Conservation (phyloP, 2,113 vertebrate species). For the Plectropomus leopardus region DNA sequence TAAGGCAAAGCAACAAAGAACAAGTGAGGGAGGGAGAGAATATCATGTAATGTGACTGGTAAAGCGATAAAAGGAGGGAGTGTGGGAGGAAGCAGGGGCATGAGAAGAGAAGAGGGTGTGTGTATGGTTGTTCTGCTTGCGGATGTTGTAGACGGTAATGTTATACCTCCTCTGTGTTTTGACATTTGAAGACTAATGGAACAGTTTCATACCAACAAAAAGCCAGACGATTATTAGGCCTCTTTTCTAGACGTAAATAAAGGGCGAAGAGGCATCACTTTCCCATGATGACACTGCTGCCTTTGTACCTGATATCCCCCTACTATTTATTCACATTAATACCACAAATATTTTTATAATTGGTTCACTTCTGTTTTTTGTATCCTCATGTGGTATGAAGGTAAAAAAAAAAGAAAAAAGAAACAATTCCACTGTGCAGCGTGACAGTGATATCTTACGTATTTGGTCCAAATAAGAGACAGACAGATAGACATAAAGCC, state of each 20-base stretch:
- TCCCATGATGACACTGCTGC: constrained; percentile 46
- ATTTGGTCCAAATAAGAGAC: constrained; percentile 44
- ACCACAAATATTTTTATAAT: background rate
- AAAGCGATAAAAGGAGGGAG: constrained; percentile 68
- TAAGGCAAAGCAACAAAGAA: constrained; percentile 30
- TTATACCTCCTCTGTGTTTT: constrained; percentile 78
- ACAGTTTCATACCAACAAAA: constrained; percentile 62
- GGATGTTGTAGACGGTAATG: constrained; percentile 70
- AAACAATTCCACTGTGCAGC: background rate
- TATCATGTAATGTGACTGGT: constrained; percentile 60
- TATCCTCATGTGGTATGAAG: background rate
- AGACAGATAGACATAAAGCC: constrained; percentile 41
- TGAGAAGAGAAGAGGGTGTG: constrained; percentile 51
- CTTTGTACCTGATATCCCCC: background rate
- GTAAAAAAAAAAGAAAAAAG: constrained; percentile 13
- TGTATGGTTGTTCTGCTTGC: constrained; percentile 62
- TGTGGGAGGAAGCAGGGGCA: constrained; percentile 55
- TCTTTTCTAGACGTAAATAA: constrained; percentile 62
- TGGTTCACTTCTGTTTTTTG: background rate
- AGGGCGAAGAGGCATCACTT: constrained; percentile 39
- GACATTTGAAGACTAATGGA: constrained; percentile 77
- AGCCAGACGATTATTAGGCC: constrained; percentile 56
- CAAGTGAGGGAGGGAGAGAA: constrained; percentile 27
- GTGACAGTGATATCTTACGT: background rate
- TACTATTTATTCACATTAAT: constrained; percentile 6